Evolutionary conservation across 2,113 vertebrate genomes (phyloP), one percentile per base, ranked within the genome.

Genomic region (Antigone vipio): DNA sequence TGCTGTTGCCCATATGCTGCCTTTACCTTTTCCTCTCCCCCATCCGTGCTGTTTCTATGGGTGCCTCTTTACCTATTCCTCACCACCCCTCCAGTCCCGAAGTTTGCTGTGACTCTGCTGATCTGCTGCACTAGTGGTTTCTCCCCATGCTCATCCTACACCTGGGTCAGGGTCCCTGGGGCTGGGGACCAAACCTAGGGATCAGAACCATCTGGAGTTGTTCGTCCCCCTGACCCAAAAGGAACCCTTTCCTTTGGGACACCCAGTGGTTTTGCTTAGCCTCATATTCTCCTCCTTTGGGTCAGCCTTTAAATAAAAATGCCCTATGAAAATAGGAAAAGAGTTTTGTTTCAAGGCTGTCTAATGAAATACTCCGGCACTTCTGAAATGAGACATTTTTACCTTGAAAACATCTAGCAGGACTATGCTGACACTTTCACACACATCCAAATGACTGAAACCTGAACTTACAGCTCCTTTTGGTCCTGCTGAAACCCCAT

Each of bases 391-490:
- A 93, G 67, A 82, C 22, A 6, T 94, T 94, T 82, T 87, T 91
- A 59, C 91, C 53, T 93, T 38, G 77, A 62, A 96, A 95, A 93
- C 81, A 91, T 85, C 91, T 16, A 87, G 56, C 91, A 92, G 69
- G 84, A 29, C 91, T 40, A 8, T 29, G 56, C 86, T 92, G 86
- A 94, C 87, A 85, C 66, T 91, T 89, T 81, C 93, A 81, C 73
- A 81, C 35, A 78, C 53, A 60, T 85, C 76, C 77, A 85, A 87
- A 85, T 0, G 77, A 67, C 87, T 92, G 94, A 95, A 97, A 94
- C 53, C 58, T 95, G 89, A 97, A 95, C 86, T 94, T 84, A 63
- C 64, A 91, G 73, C 73, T 91, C 84, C 73, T 89, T 92, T 69
- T 91, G 58, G 53, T 90, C 38, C 67, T 45, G 58, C 88, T 77